These are phyloP conservation scores for Lithobates pipiens DNA, from an alignment of 2,797 vertebrate species.

Conservation along the genomic window DNA sequence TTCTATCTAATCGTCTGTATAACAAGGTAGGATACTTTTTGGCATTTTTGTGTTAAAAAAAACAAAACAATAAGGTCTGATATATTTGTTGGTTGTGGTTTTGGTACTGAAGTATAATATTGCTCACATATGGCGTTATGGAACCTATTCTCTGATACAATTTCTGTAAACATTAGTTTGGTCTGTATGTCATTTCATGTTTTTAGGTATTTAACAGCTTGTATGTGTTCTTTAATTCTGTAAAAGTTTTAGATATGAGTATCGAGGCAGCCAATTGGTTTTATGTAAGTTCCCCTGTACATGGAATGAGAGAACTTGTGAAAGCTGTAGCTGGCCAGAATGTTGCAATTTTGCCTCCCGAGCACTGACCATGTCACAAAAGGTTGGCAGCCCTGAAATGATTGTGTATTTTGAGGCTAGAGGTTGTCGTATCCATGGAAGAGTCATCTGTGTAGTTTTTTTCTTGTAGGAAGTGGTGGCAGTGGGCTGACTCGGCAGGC, in stretches of 20 bases:
- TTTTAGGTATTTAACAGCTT: too few relatives aligned
- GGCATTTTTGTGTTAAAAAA: neutral
- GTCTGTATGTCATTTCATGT: too few relatives aligned
- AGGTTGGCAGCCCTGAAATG: neutral
- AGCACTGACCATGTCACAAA: neutral
- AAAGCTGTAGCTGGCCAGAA: neutral
- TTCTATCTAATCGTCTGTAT: neutral
- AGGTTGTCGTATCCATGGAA: neutral
- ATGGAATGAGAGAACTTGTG: neutral
- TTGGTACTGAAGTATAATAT: too few relatives aligned
- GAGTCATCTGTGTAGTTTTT: too few relatives aligned
- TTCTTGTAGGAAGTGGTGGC: too few relatives aligned
- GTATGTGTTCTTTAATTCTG: too few relatives aligned
- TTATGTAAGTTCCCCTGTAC: neutral
- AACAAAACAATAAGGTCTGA: neutral
- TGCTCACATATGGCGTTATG: neutral
- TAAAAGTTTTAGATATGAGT: neutral
- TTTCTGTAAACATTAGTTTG: neutral
- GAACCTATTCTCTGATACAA: neutral
- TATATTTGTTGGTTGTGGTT: neutral
- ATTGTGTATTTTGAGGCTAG: neutral
- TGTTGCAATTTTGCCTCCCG: neutral
- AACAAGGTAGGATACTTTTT: neutral
- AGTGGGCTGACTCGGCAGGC: too few relatives aligned
- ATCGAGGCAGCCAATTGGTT: neutral